Base-by-base conservation (phyloP, 53 echinoderm and acorn worm species). In the Hippasteria phrygiana region DNA sequence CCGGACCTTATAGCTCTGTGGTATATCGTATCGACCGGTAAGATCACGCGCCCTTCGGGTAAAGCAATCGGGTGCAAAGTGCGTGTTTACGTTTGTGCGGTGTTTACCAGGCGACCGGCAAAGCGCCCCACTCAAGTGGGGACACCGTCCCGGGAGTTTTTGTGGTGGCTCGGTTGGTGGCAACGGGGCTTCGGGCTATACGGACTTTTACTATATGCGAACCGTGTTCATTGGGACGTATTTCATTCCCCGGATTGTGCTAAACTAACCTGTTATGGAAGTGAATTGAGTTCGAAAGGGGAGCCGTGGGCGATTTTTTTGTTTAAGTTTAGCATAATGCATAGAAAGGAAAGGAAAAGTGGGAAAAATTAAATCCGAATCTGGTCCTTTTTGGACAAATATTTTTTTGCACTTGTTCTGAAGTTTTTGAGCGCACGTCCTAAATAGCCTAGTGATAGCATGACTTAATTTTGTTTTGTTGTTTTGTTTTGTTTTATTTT, bases 181-280 rank as follows among this genome's bases (percentile, higher is more conserved):
- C 50, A 50, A 75, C 55, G 37, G 16, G 59, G 79, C 79, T 53
- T 16, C 79, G 42, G 62, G 62, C 79, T n/a, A 29, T 27, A 37
- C 16, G 40, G 40, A 41, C 62, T 62, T 62, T 78, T 39, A 34
- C 26, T 3, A 8, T 12, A n/a, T 14, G 62, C 20, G 6, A 29
- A 39, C 0, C 78, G 16, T 24, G n/a, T 20, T 27, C 40, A 24
- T 28, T 35, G 13, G n/a, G n/a, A 13, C 69, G 45, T 22, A 46
- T 71, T 85, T 22, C 43, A 32, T 20, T 69, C 28, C 70, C 70
- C 36, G 46, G 37, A 85, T 85, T 85, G 85, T 70, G 50, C 66
- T 32, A 82, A 83, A 69, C 48, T 51, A 85, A 85, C 85, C 85
- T 1, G 85, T 85, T 85, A 27, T 85, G 69, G 85, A 83, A 70